Percentiles rank a stretch among this genome's conserved stretches.
These are phyloP conservation scores for Palloptera scutellata DNA, from an alignment of 2,888 invertebrate species.

Conservation along the genomic window DNA sequence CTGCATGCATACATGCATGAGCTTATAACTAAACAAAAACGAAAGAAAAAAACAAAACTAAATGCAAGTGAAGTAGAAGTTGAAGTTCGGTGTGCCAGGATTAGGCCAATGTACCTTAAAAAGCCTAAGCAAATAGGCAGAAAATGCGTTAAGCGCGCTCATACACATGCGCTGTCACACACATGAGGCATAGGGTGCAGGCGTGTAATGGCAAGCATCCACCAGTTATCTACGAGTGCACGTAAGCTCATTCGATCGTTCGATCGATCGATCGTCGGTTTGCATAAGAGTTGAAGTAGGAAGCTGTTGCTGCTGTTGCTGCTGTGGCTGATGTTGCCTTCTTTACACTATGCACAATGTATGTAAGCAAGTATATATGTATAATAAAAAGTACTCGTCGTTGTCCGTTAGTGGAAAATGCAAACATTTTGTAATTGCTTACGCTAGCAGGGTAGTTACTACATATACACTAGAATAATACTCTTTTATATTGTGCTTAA, in stretches of 20 bases:
- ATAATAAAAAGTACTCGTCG: too few species aligned
- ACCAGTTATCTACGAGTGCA: neutral
- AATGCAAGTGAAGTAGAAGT: too few species aligned
- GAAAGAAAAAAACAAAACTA: constrained; percentile 19
- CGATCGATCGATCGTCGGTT: constrained; percentile 22
- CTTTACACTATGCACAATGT: too few species aligned
- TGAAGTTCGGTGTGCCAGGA: constrained; percentile 45
- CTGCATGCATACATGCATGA: constrained; percentile 33
- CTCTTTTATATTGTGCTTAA: too few species aligned
- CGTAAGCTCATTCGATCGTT: constrained; percentile 32
- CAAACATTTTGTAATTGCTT: neutral
- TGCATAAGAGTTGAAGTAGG: neutral
- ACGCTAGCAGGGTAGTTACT: neutral
- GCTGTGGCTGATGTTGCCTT: neutral
- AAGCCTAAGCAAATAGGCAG: constrained; percentile 37
- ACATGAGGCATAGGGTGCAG: constrained; percentile 31
- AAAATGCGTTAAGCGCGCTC: constrained; percentile 42
- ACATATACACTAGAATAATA: too few species aligned
- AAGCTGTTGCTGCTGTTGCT: neutral
- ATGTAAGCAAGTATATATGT: too few species aligned
- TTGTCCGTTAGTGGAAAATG: neutral
- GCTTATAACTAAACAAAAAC: constrained; percentile 28
- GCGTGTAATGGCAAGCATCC: too few species aligned
- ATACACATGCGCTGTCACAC: neutral
- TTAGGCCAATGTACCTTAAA: constrained; percentile 57